These are phyloP conservation scores for Tauraco hartlaubi DNA, from an alignment of 2,797 vertebrate genomes.

Conservation along the genomic window DNA sequence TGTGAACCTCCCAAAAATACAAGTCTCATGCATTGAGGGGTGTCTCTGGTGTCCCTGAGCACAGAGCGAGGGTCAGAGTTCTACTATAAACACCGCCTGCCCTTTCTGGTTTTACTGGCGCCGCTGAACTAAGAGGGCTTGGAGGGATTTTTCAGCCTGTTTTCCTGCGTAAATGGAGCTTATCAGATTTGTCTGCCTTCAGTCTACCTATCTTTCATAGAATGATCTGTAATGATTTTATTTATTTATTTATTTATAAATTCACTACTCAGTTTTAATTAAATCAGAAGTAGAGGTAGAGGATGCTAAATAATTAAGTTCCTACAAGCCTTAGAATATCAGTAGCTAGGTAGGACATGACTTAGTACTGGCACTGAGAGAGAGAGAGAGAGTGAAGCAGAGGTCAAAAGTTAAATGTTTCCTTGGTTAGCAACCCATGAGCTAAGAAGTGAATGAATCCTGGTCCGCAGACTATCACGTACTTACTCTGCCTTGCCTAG, in stretches of 20 bases:
- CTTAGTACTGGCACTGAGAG: neutral
- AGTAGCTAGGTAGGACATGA: neutral
- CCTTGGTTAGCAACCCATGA: neutral
- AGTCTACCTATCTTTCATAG: neutral
- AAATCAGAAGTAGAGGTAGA: neutral
- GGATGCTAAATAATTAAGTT: neutral
- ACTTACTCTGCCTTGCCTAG: neutral
- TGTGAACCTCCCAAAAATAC: neutral
- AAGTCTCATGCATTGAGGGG: accelerated
- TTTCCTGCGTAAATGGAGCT: neutral
- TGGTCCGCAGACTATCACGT: accelerated
- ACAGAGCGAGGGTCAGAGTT: accelerated
- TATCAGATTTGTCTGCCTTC: neutral
- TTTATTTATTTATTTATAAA: neutral
- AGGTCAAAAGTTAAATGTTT: neutral
- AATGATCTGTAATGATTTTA: neutral
- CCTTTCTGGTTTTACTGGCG: neutral
- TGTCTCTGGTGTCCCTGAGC: accelerated
- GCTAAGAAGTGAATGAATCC: neutral
- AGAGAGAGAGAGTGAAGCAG: neutral
- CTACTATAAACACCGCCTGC: neutral
- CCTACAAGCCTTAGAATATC: neutral
- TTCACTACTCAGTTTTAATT: neutral
- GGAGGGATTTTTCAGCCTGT: neutral
- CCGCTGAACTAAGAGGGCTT: neutral